Evolutionary conservation across 2,888 invertebrate species (phyloP).

Genomic region (Elmis aenea): DNA sequence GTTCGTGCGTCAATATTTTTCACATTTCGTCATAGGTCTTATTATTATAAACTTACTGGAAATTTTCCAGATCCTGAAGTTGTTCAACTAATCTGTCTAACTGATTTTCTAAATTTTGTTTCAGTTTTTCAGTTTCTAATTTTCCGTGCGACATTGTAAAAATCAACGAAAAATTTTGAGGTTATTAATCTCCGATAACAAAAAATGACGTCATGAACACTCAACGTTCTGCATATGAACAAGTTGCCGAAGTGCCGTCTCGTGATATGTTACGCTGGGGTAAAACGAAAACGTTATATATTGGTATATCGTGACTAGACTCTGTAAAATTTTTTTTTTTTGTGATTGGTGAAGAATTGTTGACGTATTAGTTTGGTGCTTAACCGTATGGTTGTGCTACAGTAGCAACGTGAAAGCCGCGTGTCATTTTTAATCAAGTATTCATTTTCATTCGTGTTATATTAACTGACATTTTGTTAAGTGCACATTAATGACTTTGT

Average conservation of each 20-base stretch:
- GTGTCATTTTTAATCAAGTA: conserved; percentile 47
- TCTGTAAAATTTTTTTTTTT: too few relatives aligned
- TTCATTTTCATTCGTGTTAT: conserved; percentile 41
- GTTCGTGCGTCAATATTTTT: too few relatives aligned
- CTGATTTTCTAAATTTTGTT: conserved; percentile 62
- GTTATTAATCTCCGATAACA: too few relatives aligned
- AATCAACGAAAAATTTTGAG: conserved; percentile 18
- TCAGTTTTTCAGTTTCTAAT: conserved; percentile 58
- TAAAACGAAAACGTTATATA: too few relatives aligned
- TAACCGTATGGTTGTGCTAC: conserved; percentile 41
- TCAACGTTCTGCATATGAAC: too few relatives aligned
- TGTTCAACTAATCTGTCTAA: conserved; percentile 64
- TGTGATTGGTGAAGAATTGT: too few relatives aligned
- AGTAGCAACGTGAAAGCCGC: conserved; percentile 49
- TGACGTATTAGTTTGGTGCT: conserved; percentile 32
- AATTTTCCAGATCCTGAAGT: conserved; percentile 64
- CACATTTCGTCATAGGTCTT: too few relatives aligned
- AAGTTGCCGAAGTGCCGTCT: too few relatives aligned
- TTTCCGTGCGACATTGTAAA: conserved; percentile 50
- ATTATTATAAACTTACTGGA: conserved; percentile 48
- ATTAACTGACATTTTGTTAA: conserved; percentile 42
- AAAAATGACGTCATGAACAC: too few relatives aligned
- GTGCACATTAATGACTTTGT: too few relatives aligned
- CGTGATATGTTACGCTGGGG: too few relatives aligned
- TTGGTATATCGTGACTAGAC: too few relatives aligned